phyloP scores from a whole-genome alignment of 2,113 vertebrate species.

The Heterochromis multidens region DNA sequence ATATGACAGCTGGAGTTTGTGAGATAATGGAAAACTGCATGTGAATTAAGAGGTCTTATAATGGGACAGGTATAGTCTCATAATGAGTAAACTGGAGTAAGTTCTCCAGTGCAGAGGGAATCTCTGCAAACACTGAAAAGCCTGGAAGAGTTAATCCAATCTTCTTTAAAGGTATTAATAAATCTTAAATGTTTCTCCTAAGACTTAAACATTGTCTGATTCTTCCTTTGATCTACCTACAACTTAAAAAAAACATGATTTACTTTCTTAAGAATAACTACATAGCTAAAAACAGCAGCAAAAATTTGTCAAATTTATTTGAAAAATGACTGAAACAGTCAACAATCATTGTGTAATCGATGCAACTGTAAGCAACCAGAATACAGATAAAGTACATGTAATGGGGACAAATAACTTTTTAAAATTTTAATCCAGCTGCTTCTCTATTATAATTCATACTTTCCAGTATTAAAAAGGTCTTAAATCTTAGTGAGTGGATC shows the following conservation, averaged over 20 bases:
- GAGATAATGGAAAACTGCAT: not conserved
- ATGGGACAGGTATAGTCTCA: not conserved
- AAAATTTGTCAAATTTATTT: not conserved
- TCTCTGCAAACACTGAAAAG: not conserved
- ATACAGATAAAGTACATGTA: no score
- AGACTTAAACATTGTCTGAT: not conserved
- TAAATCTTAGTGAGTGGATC: no score
- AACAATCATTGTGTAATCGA: no score
- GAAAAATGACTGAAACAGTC: no score
- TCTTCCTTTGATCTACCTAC: rapidly evolving
- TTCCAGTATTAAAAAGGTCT: no score
- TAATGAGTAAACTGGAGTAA: not conserved
- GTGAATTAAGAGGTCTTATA: not conserved
- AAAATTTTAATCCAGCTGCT: no score
- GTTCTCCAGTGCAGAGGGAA: not conserved
- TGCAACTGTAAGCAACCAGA: no score
- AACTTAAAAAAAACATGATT: not conserved
- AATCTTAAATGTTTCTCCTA: not conserved
- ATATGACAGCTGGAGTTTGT: not conserved
- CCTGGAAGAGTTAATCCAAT: not conserved
- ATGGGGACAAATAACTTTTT: no score
- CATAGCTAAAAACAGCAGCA: not conserved
- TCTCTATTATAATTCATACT: no score
- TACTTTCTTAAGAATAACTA: not conserved
- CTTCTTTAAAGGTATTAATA: not conserved